A percentile compares a stretch with the other conserved stretches of the same genome.
Conservation (phyloP, 2,113 vertebrate species). For the Stigmatopora argus region DNA sequence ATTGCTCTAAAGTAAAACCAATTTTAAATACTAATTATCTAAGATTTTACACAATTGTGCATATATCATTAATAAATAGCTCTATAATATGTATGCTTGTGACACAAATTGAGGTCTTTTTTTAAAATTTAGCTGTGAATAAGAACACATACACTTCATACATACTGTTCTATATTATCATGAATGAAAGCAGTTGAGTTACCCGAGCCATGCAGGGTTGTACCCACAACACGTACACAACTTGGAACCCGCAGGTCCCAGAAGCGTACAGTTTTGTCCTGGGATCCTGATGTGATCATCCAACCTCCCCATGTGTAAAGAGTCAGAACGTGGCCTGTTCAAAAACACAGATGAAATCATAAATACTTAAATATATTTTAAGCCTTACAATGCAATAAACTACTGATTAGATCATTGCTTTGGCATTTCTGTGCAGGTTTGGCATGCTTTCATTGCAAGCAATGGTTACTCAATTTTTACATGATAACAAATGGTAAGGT, state of each 20-base stretch:
- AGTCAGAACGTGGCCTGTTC: conserved; percentile 78
- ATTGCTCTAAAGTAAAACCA: too few relatives aligned
- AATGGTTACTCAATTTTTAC: too few relatives aligned
- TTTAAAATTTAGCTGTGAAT: too few relatives aligned
- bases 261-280: conserved; percentile 96
- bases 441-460: background rate
- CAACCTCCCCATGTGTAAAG: conserved; percentile 97
- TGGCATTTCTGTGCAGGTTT: background rate
- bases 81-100: too few relatives aligned
- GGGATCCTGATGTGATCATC: conserved; percentile 97
- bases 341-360: conserved; percentile 56
- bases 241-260: conserved; percentile 93
- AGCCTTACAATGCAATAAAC: background rate
- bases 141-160: too few relatives aligned
- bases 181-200: conserved; percentile 4
- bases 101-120: too few relatives aligned
- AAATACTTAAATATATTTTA: background rate
- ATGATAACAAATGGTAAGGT: too few relatives aligned
- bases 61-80: too few relatives aligned
- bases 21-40: too few relatives aligned
- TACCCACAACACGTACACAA: conserved; percentile 85
- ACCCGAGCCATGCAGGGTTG: conserved; percentile 93
- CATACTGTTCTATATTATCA: too few relatives aligned
- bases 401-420: background rate
- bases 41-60: too few relatives aligned